phyloP scores from a whole-genome alignment of 2,888 invertebrate genomes.

The Philopedon plagiatum region DNA sequence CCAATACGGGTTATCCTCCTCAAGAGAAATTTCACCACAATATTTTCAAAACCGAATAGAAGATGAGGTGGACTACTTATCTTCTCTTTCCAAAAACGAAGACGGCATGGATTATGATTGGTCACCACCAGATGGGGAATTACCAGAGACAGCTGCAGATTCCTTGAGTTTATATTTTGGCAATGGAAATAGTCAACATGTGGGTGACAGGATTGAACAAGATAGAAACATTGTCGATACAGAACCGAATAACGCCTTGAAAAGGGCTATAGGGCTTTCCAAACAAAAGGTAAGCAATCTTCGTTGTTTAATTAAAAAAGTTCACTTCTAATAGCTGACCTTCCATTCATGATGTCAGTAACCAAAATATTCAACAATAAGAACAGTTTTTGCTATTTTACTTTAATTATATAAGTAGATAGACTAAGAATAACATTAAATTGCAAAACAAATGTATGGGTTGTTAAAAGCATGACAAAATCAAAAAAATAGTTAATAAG shows the following conservation, averaged over 20 bases:
- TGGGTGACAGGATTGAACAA: slow-evolving; percentile 13
- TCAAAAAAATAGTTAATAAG: too few relatives aligned
- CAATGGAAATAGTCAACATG: slow-evolving; percentile 1
- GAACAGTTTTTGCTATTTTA: too few relatives aligned
- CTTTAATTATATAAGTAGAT: too few relatives aligned
- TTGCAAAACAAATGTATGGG: too few relatives aligned
- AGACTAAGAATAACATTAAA: too few relatives aligned
- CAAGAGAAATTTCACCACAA: neutral
- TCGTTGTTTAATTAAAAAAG: too few relatives aligned
- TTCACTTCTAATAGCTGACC: too few relatives aligned
- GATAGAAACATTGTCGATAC: neutral
- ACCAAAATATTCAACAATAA: too few relatives aligned
- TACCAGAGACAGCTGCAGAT: slow-evolving; percentile 17
- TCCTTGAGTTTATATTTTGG: slow-evolving; percentile 16
- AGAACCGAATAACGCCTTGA: neutral
- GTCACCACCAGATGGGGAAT: slow-evolving; percentile 35
- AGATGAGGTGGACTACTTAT: slow-evolving; percentile 24
- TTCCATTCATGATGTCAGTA: too few relatives aligned
- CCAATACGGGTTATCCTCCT: neutral
- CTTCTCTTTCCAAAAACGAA: neutral
- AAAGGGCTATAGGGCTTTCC: slow-evolving; percentile 14
- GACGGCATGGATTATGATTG: slow-evolving; percentile 27
- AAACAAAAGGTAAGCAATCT: slow-evolving; percentile 33
- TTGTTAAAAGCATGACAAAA: too few relatives aligned
- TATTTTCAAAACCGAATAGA: slow-evolving; percentile 12